Evolutionary conservation across 2,888 invertebrate genomes (phyloP), one percentile per base, ranked within the genome.

Genomic region (Pollenia angustigena): DNA sequence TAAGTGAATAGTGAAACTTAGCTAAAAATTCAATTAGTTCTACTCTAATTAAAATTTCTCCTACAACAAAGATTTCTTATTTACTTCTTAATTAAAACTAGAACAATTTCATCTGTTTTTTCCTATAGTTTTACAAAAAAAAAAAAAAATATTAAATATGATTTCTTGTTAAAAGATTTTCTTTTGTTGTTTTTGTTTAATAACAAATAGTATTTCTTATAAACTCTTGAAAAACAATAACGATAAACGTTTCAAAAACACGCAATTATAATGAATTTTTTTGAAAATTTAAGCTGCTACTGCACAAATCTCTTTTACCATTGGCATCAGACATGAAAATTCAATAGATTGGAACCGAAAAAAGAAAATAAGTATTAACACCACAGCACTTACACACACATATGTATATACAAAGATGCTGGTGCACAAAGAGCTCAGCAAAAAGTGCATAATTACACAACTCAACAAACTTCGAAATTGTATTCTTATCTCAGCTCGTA

Each of bases 321-420:
- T 78, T 83, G 88, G 87, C 87, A 80, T 32, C 82, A 89, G 88
- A 84, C 89, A 90, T 87, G 85, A 89, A 91, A 90, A 89, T 87
- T 87, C 91, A 91, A 88, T 89, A 89, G 91, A 90, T 90, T 91
- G 92, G 92, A 92, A 91, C 91, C 90, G 83, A 71, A 2, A 72
- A 78, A 72, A 58, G 46, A 54, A 74, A 56, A 46, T 11, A 54
- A 18, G n/a, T 23, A 48, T 46, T 71, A 62, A 58, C 50, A 81
- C 56, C 52, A 58, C 4, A 32, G 32, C 32, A 32, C 32, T 32
- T 84, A 84, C 82, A 80, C 69, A 80, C 68, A 74, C 40, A n/a
- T n/a, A 3, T n/a, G 14, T 16, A 40, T 52, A 52, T 11, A 60
- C 2, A n/a, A 23, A 62, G 18, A 9, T 48, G 42, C 9, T 66